Evolutionary conservation across 2,797 vertebrate genomes (phyloP), one percentile per base, ranked within the genome.

Genomic region (Percopsis omiscomaycus): DNA sequence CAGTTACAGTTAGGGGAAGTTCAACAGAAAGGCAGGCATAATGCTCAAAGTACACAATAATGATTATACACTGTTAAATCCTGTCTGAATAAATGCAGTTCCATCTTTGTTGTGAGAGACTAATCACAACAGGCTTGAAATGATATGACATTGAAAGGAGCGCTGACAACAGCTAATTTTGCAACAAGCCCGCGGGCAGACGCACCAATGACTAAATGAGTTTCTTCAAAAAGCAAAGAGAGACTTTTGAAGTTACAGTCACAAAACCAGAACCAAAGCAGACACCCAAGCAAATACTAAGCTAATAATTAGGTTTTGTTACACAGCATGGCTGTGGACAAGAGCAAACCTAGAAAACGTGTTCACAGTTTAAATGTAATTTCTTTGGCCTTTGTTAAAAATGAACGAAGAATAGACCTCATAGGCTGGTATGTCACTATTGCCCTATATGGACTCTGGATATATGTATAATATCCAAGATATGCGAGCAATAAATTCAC

Each of bases 91-190:
- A 71, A 78, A 61, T 71, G 11, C 44, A 44, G 29, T 61, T 46
- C 13, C 66, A 73, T 59, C 64, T 68, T 64, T 77, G 30, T 73
- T 54, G 61, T 42, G 66, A 73, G 66, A 50, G 53, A 60, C 59
- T 62, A 52, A 32, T 82, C 66, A 78, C 66, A 65, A 11, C 66
- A 13, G 58, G 48, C 66, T 59, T n/a, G 59, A 59, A 69, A 78
- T 83, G 81, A 84, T 77, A 66, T 86, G 84, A 81, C 77, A 89
- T 76, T 84, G 83, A 81, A 83, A 85, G 85, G 74, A 72, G 72
- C 78, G 76, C 82, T 82, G 82, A 84, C 79, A 81, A 81, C 75
- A 77, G 82, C 78, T 85, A 68, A 82, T 86, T 87, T 75, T 68
- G 74, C 82, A 80, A 68, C 66, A 61, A 64, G 81, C 79, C 82